Conservation (phyloP, 2,113 vertebrate genomes). For the Microtus oregoni region DNA sequence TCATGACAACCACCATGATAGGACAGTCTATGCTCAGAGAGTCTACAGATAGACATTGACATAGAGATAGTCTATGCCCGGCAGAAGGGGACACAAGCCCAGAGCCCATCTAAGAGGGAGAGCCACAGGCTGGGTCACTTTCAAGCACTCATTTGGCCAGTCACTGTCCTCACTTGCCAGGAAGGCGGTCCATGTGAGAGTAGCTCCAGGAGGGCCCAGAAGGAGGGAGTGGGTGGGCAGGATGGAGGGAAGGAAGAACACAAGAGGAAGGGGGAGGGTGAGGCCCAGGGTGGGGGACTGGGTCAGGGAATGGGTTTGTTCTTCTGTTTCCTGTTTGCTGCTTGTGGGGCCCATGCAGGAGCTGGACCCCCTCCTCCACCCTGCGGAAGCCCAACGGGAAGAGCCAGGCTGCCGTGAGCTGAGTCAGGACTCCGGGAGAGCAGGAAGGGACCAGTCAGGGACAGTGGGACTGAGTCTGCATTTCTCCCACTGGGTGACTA, state of each 20-base stretch:
- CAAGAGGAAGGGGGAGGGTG: slow-evolving; percentile 58
- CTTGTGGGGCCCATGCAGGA: slow-evolving; percentile 66
- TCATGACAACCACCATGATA: not conserved
- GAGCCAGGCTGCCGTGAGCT: slow-evolving; percentile 70
- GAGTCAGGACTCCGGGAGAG: slow-evolving; percentile 74
- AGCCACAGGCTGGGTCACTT: not conserved
- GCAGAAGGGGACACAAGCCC: not conserved
- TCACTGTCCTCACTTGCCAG: not conserved
- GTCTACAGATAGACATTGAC: not conserved
- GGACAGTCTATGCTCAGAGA: not conserved
- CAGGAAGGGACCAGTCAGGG: slow-evolving; percentile 39
- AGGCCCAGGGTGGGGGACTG: not conserved
- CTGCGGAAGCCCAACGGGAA: slow-evolving; percentile 76
- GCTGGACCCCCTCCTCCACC: slow-evolving; percentile 77
- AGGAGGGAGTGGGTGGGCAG: not conserved
- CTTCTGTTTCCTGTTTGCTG: slow-evolving; percentile 82
- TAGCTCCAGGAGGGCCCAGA: not conserved
- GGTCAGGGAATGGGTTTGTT: slow-evolving; percentile 74
- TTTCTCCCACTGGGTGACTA: not conserved
- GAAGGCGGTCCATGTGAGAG: not conserved
- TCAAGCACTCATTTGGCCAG: not conserved
- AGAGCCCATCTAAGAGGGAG: not conserved
- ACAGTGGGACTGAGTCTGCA: not conserved
- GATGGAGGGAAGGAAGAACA: slow-evolving; percentile 40
- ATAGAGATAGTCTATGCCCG: not conserved